These are phyloP conservation scores for Axinella damicornis DNA, from an alignment of 37 sponge, comb jelly and placozoan genomes.

Conservation along the genomic window DNA sequence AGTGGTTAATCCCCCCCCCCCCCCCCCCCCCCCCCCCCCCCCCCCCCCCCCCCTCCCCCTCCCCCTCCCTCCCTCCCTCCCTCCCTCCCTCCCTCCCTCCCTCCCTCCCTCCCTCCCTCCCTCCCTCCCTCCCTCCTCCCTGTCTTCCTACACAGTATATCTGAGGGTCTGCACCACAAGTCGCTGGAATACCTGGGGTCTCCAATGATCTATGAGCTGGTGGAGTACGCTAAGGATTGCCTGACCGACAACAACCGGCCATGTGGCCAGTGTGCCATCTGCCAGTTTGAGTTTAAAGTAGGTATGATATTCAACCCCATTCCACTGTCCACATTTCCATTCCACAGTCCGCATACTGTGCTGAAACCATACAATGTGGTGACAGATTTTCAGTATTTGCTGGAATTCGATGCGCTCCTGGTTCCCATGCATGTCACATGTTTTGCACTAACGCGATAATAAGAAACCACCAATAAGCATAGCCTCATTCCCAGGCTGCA, in stretches of 20 bases:
- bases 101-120: neutral
- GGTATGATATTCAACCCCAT: no score
- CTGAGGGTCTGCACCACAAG: conserved; percentile 14
- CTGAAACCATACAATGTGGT: no score
- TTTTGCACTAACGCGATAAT: no score
- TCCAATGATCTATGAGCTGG: conserved; percentile 62
- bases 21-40: neutral
- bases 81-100: neutral
- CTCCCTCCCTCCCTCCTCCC: neutral
- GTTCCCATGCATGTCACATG: no score
- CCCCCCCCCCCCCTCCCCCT: neutral
- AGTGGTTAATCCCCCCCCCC: no score
- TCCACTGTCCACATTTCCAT: no score
- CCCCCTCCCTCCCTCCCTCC: neutral
- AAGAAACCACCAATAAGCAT: no score
- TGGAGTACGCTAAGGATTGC: conserved; percentile 65
- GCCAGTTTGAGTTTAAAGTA: conserved; percentile 56
- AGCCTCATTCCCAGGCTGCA: no score
- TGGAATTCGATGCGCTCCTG: no score
- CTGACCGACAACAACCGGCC: conserved; percentile 78
- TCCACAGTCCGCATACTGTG: no score
- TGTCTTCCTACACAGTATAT: no score
- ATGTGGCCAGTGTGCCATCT: conserved; percentile 75
- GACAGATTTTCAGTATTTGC: no score
- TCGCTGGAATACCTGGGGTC: conserved; percentile 10